Evolutionary conservation across 1,140 invertebrate genomes (phyloP).

Genomic region (Cataglyphis hispanica): DNA sequence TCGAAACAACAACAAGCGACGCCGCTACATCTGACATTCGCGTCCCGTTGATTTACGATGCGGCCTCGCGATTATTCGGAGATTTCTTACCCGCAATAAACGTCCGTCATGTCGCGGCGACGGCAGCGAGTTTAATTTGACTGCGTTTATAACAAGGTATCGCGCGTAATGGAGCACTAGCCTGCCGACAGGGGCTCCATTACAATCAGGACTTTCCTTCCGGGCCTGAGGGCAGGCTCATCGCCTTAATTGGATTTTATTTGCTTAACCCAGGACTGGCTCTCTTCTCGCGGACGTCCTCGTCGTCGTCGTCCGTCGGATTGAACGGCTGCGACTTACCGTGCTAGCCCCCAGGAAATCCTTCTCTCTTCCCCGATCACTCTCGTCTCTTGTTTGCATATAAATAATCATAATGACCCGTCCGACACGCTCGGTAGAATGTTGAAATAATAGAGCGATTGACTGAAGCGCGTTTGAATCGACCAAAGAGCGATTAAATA

Average conservation of each 20-base stretch:
- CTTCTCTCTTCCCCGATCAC: neutral
- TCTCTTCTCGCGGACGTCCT: constrained; percentile 43
- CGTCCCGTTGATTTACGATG: constrained; percentile 57
- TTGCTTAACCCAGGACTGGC: constrained; percentile 68
- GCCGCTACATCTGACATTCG: constrained; percentile 29
- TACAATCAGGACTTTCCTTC: constrained; percentile 64
- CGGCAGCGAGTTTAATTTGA: constrained; percentile 69
- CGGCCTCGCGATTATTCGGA: constrained; percentile 47
- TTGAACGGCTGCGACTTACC: constrained; percentile 43
- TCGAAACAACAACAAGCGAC: constrained; percentile 44
- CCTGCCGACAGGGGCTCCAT: constrained; percentile 58
- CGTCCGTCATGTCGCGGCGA: constrained; percentile 59
- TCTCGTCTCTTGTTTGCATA: constrained; percentile 54
- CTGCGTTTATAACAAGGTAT: constrained; percentile 73
- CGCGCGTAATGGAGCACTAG: constrained; percentile 68
- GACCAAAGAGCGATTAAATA: constrained; percentile 8
- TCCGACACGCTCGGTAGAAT: constrained; percentile 31
- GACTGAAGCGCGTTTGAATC: constrained; percentile 9
- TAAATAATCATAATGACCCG: constrained; percentile 61
- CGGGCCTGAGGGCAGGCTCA: constrained; percentile 58
- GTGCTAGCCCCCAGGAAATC: constrained; percentile 2
- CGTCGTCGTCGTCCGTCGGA: constrained; percentile 14
- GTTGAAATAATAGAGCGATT: constrained; percentile 27
- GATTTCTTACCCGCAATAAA: constrained; percentile 59
- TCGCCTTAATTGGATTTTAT: constrained; percentile 78